phyloP scores from a whole-genome alignment of 2,113 vertebrate genomes.

The Callorhinus ursinus region DNA sequence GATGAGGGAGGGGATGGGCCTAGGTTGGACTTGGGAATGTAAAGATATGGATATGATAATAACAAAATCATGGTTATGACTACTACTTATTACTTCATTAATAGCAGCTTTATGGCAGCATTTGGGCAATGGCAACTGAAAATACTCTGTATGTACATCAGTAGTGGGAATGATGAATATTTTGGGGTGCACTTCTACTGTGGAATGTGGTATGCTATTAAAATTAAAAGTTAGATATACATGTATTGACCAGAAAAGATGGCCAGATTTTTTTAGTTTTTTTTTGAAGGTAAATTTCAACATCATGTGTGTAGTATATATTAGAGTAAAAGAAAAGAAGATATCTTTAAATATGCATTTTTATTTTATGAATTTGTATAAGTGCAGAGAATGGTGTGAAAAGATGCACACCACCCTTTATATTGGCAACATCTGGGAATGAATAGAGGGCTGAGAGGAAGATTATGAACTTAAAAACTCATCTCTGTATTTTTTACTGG shows the following conservation, averaged over 20 bases:
- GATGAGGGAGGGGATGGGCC: background rate
- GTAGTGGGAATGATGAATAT: background rate
- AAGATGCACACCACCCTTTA: background rate
- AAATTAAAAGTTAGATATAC: background rate
- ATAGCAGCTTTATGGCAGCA: background rate
- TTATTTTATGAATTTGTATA: background rate
- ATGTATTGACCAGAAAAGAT: background rate
- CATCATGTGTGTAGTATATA: background rate
- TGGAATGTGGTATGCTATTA: background rate
- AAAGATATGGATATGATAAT: background rate
- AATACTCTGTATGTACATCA: background rate
- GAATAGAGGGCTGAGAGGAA: background rate
- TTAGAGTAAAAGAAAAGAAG: background rate
- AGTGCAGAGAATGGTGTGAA: background rate
- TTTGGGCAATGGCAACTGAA: background rate
- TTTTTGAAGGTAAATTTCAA: background rate
- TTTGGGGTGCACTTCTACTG: background rate
- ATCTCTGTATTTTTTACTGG: conserved; percentile 34
- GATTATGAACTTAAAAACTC: background rate
- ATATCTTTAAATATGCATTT: background rate
- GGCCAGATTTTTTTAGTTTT: background rate
- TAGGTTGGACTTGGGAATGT: background rate
- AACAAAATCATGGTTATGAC: background rate
- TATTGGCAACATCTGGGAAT: background rate
- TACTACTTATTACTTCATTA: background rate